Conservation (phyloP, 2,888 invertebrate genomes). For the Diaperis boleti region DNA sequence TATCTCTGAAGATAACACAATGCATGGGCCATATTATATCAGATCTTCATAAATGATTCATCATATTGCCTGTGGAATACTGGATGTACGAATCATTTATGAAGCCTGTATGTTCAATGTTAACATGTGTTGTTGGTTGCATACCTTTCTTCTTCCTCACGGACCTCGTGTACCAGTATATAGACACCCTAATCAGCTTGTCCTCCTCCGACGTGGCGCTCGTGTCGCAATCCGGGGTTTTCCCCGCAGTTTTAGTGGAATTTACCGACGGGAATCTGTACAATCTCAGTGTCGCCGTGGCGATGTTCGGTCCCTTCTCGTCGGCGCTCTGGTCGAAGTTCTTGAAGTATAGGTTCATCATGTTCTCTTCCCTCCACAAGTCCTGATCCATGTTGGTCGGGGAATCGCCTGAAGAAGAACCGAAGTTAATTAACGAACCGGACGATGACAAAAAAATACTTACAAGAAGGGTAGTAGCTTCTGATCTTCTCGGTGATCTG, state of each 20-base stretch:
- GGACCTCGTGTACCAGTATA: conserved; percentile 71
- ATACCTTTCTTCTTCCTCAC: conserved; percentile 71
- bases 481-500: conserved; percentile 60
- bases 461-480: conserved; percentile 63
- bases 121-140: conserved; percentile 42
- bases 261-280: conserved; percentile 68
- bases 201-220: conserved; percentile 65
- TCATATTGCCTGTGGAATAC: no score
- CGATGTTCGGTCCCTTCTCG: conserved; percentile 66
- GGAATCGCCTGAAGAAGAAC: conserved; percentile 68
- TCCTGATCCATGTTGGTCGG: conserved; percentile 71
- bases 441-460: conserved; percentile 45
- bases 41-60: no score
- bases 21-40: no score
- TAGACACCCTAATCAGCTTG: conserved; percentile 70
- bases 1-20: no score
- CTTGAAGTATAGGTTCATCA: conserved; percentile 72
- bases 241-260: conserved; percentile 51
- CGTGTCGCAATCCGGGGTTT: conserved; percentile 50
- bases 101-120: no score
- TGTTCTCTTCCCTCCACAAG: conserved; percentile 68
- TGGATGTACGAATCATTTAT: no score
- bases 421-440: no score
- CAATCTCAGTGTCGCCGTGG: conserved; percentile 69
- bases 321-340: conserved; percentile 66